Evolutionary conservation across 2,888 invertebrate genomes (phyloP).

Genomic region (Pinctada fucata): DNA sequence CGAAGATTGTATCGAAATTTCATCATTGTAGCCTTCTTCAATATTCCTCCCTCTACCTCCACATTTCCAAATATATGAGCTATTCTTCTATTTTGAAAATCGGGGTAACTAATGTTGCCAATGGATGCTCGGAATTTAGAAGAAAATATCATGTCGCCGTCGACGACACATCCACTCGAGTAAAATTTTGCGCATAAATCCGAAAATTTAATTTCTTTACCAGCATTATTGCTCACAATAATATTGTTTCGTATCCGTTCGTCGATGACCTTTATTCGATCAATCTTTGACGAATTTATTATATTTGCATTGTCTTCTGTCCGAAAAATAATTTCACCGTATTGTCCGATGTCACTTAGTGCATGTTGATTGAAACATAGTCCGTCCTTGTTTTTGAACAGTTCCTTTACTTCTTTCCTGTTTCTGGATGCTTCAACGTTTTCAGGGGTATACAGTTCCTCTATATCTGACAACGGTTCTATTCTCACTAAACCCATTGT

Average conservation of each 20-base stretch:
- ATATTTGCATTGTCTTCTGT: not conserved
- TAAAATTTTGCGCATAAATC: not conserved
- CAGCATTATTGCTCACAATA: not conserved
- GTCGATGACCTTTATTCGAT: not conserved
- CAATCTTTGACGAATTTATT: not conserved
- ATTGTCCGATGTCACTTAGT: not conserved
- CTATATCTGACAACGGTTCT: constrained; percentile 27
- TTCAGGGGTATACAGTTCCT: constrained; percentile 41
- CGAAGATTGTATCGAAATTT: constrained; percentile 37
- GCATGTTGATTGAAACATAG: not conserved
- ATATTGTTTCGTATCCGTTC: not conserved
- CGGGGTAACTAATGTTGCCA: constrained; percentile 39
- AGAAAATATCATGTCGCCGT: constrained; percentile 32
- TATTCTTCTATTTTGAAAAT: constrained; percentile 11
- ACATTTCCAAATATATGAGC: constrained; percentile 22
- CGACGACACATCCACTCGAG: constrained; percentile 10
- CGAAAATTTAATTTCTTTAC: not conserved
- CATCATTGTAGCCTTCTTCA: constrained; percentile 31
- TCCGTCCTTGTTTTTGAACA: not conserved
- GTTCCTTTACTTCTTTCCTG: not conserved
- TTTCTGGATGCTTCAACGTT: constrained; percentile 16
- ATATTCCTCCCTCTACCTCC: not conserved
- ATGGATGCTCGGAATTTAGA: constrained; percentile 12
- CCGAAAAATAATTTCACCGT: constrained; percentile 4
- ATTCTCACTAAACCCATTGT: constrained; percentile 30